Conservation (phyloP, 2,888 invertebrate genomes). For the Lacanobia wlatinum region DNA sequence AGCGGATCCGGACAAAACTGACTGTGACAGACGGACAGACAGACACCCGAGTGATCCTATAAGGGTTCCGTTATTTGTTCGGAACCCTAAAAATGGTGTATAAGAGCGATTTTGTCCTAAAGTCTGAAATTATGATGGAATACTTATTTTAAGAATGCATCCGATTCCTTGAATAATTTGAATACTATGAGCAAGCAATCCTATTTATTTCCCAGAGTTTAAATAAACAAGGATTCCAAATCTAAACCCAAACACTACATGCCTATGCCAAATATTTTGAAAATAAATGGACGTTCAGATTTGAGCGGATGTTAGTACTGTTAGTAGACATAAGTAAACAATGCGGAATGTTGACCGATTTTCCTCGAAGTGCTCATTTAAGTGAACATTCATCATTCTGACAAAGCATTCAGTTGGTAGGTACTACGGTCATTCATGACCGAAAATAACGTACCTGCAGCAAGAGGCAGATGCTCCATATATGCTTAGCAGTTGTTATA, state of each 20-base stretch:
- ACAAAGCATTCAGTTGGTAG: constrained; percentile 37
- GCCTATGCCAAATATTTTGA: constrained; percentile 46
- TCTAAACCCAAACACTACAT: constrained; percentile 24
- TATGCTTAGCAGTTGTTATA: background rate
- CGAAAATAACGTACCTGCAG: constrained; percentile 37
- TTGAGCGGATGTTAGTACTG: constrained; percentile 51
- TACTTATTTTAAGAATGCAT: constrained; percentile 17
- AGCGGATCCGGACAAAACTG: too few relatives aligned
- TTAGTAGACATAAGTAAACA: constrained; percentile 57
- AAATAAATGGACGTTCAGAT: constrained; percentile 48
- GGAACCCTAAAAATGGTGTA: too few relatives aligned
- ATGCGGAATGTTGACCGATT: constrained; percentile 53
- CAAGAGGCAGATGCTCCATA: constrained; percentile 1
- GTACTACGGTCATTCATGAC: constrained; percentile 42
- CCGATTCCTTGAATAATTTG: background rate
- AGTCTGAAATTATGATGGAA: background rate
- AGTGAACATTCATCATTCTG: constrained; percentile 53
- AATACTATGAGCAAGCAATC: constrained; percentile 29
- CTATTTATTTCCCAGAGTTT: constrained; percentile 17
- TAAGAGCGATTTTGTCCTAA: background rate
- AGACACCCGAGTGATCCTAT: too few relatives aligned
- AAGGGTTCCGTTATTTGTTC: too few relatives aligned
- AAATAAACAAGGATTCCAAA: constrained; percentile 47
- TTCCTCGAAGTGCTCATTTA: constrained; percentile 51
- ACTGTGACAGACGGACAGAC: too few relatives aligned